These are phyloP conservation scores for Carpatolechia fugitivella DNA, from an alignment of 2,888 invertebrate genomes.

Conservation along the genomic window DNA sequence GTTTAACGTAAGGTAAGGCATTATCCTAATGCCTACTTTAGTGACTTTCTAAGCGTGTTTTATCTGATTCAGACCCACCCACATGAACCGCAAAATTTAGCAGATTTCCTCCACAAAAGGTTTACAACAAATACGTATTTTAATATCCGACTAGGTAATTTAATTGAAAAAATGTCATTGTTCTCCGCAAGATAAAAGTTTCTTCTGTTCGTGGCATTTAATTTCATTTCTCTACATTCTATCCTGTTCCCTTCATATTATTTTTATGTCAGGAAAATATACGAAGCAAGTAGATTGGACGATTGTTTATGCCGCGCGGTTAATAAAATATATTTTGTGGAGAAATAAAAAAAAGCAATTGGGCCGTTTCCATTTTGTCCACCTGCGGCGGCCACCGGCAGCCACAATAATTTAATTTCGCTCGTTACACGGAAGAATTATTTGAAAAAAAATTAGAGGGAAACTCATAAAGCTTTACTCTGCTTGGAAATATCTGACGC, in stretches of 20 bases:
- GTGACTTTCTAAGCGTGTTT: conserved; percentile 64
- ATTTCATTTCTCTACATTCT: conserved; percentile 24
- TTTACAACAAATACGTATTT: background rate
- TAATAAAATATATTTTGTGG: conserved; percentile 21
- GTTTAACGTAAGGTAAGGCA: conserved; percentile 58
- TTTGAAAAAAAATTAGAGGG: conserved; percentile 53
- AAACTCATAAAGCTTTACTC: conserved; percentile 63
- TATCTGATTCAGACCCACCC: no score
- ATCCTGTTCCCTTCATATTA: conserved; percentile 22
- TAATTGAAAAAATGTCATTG: background rate
- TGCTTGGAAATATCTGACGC: conserved; percentile 53
- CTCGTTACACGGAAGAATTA: conserved; percentile 53
- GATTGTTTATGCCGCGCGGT: conserved; percentile 25
- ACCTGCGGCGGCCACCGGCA: conserved; percentile 41
- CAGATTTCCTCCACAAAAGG: no score
- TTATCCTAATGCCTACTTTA: conserved; percentile 66
- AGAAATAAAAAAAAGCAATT: conserved; percentile 22
- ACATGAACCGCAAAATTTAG: no score
- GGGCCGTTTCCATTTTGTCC: conserved; percentile 35
- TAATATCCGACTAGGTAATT: background rate
- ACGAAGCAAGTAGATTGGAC: conserved; percentile 18
- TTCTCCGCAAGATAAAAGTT: conserved; percentile 7
- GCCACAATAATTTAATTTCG: conserved; percentile 61
- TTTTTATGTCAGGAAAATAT: conserved; percentile 31
- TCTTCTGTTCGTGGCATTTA: conserved; percentile 32